phyloP scores from a whole-genome alignment of 2,797 vertebrate genomes.

The Spinibarbus caldwelli region DNA sequence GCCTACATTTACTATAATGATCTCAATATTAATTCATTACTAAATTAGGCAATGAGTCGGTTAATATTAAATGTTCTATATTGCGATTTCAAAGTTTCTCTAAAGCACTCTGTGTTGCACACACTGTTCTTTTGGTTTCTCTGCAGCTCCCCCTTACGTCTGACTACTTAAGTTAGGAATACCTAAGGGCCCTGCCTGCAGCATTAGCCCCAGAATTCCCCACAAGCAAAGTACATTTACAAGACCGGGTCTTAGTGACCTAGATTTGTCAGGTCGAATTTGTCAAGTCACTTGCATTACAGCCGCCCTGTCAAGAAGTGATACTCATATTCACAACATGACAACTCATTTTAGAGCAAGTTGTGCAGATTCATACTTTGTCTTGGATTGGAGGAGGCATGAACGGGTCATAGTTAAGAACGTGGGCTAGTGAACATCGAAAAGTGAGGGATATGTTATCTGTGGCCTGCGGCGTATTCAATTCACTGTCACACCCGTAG shows the following conservation, averaged over 20 bases:
- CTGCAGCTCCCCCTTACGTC: constrained; percentile 45
- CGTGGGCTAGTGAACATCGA: neutral
- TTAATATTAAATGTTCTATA: neutral
- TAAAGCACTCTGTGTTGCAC: neutral
- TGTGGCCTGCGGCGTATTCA: constrained; percentile 9
- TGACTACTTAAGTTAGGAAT: constrained; percentile 21
- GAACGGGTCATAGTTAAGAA: constrained; percentile 24
- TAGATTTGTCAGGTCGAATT: constrained; percentile 62
- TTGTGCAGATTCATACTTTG: constrained; percentile 6
- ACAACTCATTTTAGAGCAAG: constrained; percentile 47
- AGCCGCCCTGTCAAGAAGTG: constrained; percentile 35
- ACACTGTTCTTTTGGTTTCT: constrained; percentile 23
- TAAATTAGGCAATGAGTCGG: neutral
- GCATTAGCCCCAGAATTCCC: constrained; percentile 26
- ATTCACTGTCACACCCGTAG: neutral
- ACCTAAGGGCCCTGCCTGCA: constrained; percentile 1
- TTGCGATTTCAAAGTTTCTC: neutral
- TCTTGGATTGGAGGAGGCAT: neutral
- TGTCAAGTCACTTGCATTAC: constrained; percentile 46
- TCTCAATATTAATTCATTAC: neutral
- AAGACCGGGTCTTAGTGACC: constrained; percentile 44
- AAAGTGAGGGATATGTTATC: constrained; percentile 33
- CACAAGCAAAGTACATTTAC: constrained; percentile 16
- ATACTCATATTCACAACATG: constrained; percentile 40
- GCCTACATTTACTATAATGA: no score